Percentiles rank a stretch among this genome's conserved stretches.
These are phyloP conservation scores for Cervus canadensis DNA, from an alignment of 2,113 vertebrate genomes.

Conservation along the genomic window DNA sequence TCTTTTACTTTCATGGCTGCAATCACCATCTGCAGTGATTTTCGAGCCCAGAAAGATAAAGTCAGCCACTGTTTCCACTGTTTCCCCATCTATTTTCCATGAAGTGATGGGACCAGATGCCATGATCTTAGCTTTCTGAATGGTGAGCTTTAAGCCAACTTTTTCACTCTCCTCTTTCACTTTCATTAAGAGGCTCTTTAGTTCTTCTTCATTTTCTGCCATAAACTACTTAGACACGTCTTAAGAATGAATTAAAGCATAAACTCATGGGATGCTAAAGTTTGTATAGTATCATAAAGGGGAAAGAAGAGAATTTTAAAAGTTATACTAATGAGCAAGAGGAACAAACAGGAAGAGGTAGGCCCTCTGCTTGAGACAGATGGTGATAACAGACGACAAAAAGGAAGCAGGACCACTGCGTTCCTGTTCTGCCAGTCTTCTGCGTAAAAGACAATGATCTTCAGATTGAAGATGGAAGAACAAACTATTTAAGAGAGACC, in stretches of 20 bases:
- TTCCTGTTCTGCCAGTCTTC: slow-evolving; percentile 36
- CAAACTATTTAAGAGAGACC: background rate
- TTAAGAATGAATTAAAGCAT: background rate
- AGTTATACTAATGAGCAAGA: slow-evolving; percentile 17
- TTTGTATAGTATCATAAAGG: slow-evolving; percentile 1
- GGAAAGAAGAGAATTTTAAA: background rate
- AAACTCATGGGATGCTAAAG: background rate
- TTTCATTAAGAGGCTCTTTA: background rate
- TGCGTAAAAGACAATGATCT: background rate
- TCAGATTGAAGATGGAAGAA: background rate
- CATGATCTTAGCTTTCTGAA: background rate
- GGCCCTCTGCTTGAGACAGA: slow-evolving; percentile 53
- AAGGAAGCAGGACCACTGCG: background rate
- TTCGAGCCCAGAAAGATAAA: background rate
- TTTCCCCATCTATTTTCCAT: background rate
- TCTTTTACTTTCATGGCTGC: background rate
- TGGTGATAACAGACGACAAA: slow-evolving; percentile 26
- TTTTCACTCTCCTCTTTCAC: background rate
- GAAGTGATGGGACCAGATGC: background rate
- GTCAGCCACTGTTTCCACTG: background rate
- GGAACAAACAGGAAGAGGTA: slow-evolving; percentile 11
- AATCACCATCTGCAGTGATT: background rate
- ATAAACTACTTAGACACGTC: background rate
- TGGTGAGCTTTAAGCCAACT: background rate
- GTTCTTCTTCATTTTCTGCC: background rate